A percentile compares a stretch with the other conserved stretches of the same genome.
These are phyloP conservation scores for Clarias macrocephalus DNA, from an alignment of 2,113 vertebrate genomes.

Conservation along the genomic window DNA sequence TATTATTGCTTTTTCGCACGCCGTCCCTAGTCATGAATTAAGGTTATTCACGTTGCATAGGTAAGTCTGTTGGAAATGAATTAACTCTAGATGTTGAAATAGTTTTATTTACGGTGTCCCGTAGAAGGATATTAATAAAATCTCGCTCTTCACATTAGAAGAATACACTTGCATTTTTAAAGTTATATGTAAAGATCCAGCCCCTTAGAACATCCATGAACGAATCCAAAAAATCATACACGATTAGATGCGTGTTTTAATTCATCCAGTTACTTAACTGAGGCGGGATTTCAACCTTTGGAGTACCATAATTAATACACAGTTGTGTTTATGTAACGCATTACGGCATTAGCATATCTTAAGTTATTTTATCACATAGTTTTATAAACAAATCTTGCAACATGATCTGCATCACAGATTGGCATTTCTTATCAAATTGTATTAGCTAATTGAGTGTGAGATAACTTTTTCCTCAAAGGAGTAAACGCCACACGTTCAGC, in stretches of 20 bases:
- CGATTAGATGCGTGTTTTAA: neutral
- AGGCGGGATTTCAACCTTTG: neutral
- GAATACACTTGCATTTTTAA: neutral
- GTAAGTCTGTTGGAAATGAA: neutral
- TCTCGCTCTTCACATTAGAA: neutral
- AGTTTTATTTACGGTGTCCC: neutral
- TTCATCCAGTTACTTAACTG: neutral
- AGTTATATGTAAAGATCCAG: neutral
- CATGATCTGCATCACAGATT: neutral
- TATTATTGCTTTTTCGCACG: constrained; percentile 1
- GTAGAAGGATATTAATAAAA: neutral
- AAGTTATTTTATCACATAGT: constrained; percentile 20
- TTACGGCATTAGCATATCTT: constrained; percentile 4
- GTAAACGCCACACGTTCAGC: neutral
- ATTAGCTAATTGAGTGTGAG: constrained; percentile 41
- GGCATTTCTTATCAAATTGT: constrained; percentile 39
- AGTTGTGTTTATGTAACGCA: neutral
- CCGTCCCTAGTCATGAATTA: neutral
- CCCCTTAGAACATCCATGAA: neutral
- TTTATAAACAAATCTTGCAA: neutral
- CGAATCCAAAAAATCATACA: neutral
- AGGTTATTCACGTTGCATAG: neutral
- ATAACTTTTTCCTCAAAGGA: neutral
- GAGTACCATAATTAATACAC: constrained; percentile 13
- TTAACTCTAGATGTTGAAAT: neutral